These are phyloP conservation scores for Zosterops hypoxanthus DNA, from an alignment of 2,113 vertebrate species.

Conservation along the genomic window DNA sequence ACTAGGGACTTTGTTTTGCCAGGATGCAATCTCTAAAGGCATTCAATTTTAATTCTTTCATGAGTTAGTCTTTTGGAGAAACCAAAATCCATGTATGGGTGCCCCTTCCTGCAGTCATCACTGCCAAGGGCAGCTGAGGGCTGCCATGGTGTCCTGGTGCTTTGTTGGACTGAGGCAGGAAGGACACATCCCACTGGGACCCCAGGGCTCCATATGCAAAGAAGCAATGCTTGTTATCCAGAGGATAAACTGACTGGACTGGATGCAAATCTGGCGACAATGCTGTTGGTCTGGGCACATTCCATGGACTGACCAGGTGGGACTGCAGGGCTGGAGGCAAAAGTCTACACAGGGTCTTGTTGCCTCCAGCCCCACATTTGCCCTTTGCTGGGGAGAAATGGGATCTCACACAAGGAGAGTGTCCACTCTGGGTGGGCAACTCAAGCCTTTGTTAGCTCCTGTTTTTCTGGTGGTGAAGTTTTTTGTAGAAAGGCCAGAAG, in stretches of 20 bases:
- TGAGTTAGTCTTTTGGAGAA: not conserved
- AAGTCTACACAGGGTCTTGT: not conserved
- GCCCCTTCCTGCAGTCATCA: accelerated
- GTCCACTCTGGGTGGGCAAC: not conserved
- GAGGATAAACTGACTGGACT: not conserved
- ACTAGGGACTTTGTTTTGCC: not conserved
- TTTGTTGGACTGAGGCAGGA: not conserved
- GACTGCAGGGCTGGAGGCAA: not conserved
- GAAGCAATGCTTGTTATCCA: not conserved
- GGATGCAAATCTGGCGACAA: too few relatives aligned
- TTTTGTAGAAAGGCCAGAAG: not conserved
- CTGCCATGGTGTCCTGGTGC: not conserved
- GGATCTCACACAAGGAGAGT: not conserved
- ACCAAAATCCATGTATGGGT: not conserved
- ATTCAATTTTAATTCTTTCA: not conserved
- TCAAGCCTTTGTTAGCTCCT: not conserved
- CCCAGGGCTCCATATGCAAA: not conserved
- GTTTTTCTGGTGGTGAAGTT: not conserved
- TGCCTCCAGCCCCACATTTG: not conserved
- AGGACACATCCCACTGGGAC: accelerated
- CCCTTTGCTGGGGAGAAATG: not conserved
- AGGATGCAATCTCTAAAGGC: not conserved
- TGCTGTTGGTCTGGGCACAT: not conserved
- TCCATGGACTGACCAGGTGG: not conserved
- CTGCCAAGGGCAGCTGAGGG: accelerated